A percentile compares a stretch with the other conserved stretches of the same genome.
Conservation (phyloP, 2,113 vertebrate genomes). For the Tichodroma muraria region DNA sequence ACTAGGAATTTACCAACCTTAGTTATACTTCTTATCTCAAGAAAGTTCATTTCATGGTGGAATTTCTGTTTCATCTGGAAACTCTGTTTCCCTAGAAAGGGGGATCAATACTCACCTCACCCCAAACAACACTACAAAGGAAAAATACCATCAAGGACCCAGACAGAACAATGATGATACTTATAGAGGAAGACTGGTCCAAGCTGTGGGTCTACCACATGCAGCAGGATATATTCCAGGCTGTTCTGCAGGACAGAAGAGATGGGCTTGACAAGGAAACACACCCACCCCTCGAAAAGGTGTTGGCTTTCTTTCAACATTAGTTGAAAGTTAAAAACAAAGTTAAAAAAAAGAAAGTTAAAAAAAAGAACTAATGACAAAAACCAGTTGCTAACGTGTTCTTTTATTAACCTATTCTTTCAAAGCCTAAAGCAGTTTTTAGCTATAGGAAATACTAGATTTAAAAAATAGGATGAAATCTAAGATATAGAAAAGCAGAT, state of each 20-base stretch:
- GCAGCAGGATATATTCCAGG: background rate
- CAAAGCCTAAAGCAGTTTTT: background rate
- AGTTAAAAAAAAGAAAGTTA: background rate
- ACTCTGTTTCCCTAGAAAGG: background rate
- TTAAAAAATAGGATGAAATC: background rate
- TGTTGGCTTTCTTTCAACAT: background rate
- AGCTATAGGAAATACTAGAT: background rate
- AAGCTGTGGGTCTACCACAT: background rate
- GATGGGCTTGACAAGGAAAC: background rate
- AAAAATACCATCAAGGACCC: background rate
- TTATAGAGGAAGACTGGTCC: background rate
- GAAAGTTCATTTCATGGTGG: background rate
- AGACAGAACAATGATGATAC: background rate
- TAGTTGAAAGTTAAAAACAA: too few relatives aligned
- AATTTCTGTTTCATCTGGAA: background rate
- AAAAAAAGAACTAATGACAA: background rate
- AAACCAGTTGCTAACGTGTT: background rate
- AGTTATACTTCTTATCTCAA: background rate
- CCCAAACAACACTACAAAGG: background rate
- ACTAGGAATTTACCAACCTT: background rate
- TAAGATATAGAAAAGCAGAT: background rate
- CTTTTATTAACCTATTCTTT: background rate
- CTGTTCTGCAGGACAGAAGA: background rate
- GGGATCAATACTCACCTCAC: background rate
- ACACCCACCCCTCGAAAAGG: background rate